A percentile compares a stretch with the other conserved stretches of the same genome.
Evolutionary conservation across 2,797 vertebrate species (phyloP).

Genomic region (Intellagama lesueurii): DNA sequence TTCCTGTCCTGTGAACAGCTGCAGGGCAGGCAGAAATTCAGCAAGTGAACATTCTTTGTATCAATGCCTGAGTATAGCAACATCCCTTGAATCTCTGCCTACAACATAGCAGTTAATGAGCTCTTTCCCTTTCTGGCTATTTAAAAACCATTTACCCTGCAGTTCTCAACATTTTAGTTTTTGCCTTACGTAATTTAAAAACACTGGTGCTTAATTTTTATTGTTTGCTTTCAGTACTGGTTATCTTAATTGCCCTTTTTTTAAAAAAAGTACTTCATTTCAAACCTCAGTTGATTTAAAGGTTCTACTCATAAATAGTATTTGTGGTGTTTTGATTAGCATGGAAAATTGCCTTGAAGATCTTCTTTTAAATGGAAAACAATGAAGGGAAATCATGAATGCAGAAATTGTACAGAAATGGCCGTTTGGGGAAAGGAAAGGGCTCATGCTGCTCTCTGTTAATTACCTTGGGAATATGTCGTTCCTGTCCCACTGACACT

Average conservation of each 20-base stretch:
- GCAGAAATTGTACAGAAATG: background rate
- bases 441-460: constrained; percentile 4
- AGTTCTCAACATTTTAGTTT: background rate
- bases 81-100: background rate
- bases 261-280: background rate
- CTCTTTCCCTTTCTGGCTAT: background rate
- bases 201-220: background rate
- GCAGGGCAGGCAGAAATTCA: background rate
- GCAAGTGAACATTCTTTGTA: background rate
- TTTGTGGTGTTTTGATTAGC: background rate
- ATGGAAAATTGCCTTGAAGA: no score
- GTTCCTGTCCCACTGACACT: constrained; percentile 94
- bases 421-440: background rate
- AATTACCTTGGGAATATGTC: constrained; percentile 93
- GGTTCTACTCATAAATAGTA: no score
- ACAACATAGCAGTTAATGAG: background rate
- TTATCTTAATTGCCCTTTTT: background rate
- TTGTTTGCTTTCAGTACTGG: background rate
- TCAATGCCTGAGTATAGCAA: no score
- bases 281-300: background rate
- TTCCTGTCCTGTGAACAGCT: background rate
- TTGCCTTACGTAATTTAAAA: background rate
- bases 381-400: background rate
- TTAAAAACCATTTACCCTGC: background rate
- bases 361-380: background rate